Evolutionary conservation across 1,140 invertebrate species (phyloP).

Genomic region (Steinernema khuongi): DNA sequence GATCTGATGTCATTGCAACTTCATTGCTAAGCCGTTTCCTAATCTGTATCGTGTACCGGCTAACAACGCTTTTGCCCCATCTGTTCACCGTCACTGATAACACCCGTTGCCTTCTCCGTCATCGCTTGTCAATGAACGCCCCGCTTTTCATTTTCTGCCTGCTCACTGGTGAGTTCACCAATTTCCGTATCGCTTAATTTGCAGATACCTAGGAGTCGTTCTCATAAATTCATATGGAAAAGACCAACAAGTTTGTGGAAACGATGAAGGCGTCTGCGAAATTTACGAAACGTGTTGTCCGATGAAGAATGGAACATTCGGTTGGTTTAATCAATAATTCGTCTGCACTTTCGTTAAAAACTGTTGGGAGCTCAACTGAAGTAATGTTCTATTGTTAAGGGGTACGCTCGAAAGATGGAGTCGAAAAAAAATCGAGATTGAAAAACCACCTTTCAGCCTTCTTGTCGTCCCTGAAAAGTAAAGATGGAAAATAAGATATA

Average conservation of each 20-base stretch:
- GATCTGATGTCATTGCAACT: too few species aligned
- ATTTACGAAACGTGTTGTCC: constrained; percentile 1
- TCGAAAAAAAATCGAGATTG: too few species aligned
- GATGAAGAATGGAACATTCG: neutral
- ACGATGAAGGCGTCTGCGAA: neutral
- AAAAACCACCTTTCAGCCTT: too few species aligned
- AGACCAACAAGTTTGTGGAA: neutral
- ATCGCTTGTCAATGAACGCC: neutral
- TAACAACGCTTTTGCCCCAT: too few species aligned
- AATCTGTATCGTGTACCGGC: too few species aligned
- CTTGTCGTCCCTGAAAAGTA: too few species aligned
- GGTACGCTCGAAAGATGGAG: too few species aligned
- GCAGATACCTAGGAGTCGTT: neutral
- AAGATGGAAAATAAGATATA: too few species aligned
- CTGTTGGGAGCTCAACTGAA: too few species aligned
- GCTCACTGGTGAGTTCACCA: neutral
- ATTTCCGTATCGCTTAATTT: neutral
- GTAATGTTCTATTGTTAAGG: too few species aligned
- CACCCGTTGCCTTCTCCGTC: neutral
- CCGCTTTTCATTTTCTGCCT: neutral
- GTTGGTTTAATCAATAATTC: neutral
- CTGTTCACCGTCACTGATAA: too few species aligned
- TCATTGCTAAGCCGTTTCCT: too few species aligned
- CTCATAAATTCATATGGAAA: neutral
- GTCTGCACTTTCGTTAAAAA: neutral